Evolutionary conservation across 2,797 vertebrate genomes (phyloP).

Genomic region (Clangula hyemalis): DNA sequence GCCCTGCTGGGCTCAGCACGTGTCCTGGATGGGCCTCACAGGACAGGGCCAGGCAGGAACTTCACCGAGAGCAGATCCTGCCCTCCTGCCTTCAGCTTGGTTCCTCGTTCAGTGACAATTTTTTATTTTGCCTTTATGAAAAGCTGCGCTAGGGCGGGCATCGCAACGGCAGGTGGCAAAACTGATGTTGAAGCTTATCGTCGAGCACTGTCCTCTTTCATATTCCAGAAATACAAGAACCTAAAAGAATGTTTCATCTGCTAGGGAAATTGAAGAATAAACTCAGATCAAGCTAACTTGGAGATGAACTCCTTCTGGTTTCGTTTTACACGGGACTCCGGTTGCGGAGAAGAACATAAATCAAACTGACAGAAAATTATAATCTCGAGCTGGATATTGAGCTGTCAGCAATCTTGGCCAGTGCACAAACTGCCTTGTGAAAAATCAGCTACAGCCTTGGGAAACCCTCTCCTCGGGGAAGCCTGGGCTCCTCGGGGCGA

Average conservation of each 20-base stretch:
- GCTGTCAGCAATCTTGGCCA: conserved; percentile 41
- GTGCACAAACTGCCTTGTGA: not conserved
- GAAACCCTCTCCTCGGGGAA: not conserved
- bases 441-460: conserved; percentile 20
- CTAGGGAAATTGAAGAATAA: not conserved
- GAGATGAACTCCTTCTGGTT: not conserved
- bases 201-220: not conserved
- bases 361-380: conserved; percentile 57
- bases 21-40: not conserved
- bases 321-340: not conserved
- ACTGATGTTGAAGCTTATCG: not conserved
- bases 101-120: not conserved
- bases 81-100: not conserved
- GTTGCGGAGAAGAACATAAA: conserved; percentile 39
- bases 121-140: not conserved
- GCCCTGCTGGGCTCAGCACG: accelerated
- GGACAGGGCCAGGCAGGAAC: not conserved
- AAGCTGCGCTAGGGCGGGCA: not conserved
- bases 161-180: not conserved
- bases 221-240: not conserved
- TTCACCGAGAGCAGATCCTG: not conserved
- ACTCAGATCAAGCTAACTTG: not conserved
- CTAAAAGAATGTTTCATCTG: not conserved
- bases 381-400: conserved; percentile 33
- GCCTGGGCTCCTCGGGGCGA: not conserved